Percentiles rank a stretch among this genome's conserved stretches.
These are phyloP conservation scores for Salmo trutta DNA, from an alignment of 2,797 vertebrate species.

Conservation along the genomic window DNA sequence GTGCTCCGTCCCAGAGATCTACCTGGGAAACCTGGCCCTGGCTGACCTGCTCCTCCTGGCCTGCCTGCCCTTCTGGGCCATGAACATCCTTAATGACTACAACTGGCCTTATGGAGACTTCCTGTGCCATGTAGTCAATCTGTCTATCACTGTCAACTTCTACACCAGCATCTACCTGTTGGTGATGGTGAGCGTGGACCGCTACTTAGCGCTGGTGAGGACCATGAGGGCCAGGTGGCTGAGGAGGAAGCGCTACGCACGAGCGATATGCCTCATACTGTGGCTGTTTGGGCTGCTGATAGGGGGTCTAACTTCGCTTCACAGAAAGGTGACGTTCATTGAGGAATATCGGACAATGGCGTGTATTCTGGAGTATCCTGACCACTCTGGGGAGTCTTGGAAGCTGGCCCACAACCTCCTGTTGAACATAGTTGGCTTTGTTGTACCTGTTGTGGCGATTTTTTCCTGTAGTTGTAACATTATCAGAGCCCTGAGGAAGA, in stretches of 20 bases:
- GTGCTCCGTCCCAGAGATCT: slow-evolving; percentile 79
- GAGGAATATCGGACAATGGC: slow-evolving; percentile 19
- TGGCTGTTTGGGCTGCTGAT: slow-evolving; percentile 81
- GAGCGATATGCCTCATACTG: slow-evolving; percentile 76
- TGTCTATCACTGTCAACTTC: slow-evolving; percentile 65
- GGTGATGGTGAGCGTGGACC: slow-evolving; percentile 87
- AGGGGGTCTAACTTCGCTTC: slow-evolving; percentile 72
- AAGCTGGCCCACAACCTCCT: slow-evolving; percentile 72
- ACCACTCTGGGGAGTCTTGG: slow-evolving; percentile 75
- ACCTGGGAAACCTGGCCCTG: slow-evolving; percentile 75
- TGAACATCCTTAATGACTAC: slow-evolving; percentile 67
- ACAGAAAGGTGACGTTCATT: slow-evolving; percentile 69
- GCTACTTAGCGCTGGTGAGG: slow-evolving; percentile 89
- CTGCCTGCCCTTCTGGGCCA: slow-evolving; percentile 79
- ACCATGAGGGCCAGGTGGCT: slow-evolving; percentile 83
- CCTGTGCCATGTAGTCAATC: slow-evolving; percentile 72
- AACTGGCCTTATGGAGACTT: slow-evolving; percentile 75
- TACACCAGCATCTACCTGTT: slow-evolving; percentile 72
- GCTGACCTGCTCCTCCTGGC: slow-evolving; percentile 74
- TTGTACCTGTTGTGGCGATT: slow-evolving; percentile 80
- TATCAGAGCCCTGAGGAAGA: slow-evolving; percentile 71
- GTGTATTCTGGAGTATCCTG: slow-evolving; percentile 72
- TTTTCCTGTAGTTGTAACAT: slow-evolving; percentile 81
- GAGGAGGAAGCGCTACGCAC: slow-evolving; percentile 78
- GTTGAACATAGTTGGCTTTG: slow-evolving; percentile 80